phyloP scores from a whole-genome alignment of 2,888 invertebrate species.

The Craniophora ligustri region DNA sequence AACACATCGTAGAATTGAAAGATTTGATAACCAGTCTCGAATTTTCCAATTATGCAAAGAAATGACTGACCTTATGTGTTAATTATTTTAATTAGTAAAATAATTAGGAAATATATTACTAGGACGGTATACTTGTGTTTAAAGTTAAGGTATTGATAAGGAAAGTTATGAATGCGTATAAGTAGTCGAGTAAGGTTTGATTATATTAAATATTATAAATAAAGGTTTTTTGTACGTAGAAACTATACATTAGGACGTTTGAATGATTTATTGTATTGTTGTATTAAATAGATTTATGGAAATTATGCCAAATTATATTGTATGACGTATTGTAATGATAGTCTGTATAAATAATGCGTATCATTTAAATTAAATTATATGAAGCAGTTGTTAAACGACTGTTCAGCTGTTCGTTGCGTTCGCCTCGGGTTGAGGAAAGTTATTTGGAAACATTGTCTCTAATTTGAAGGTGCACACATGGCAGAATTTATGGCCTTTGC shows the following conservation, averaged over 20 bases:
- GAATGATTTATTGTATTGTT: constrained; percentile 52
- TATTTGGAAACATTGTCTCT: not conserved
- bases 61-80: constrained; percentile 81
- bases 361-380: constrained; percentile 41
- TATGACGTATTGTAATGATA: constrained; percentile 47
- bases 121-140: constrained; percentile 38
- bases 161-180: constrained; percentile 34
- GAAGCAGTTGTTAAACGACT: constrained; percentile 54
- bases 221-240: constrained; percentile 59
- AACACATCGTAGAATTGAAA: constrained; percentile 49
- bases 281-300: constrained; percentile 40
- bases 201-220: constrained; percentile 29
- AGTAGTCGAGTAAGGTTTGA: constrained; percentile 40
- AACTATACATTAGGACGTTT: constrained; percentile 49
- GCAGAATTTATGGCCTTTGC: no score
- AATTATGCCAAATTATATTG: constrained; percentile 58
- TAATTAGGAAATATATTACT: constrained; percentile 40
- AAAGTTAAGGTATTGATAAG: constrained; percentile 37
- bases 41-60: constrained; percentile 56
- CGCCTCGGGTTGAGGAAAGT: constrained; percentile 15
- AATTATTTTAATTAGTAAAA: constrained; percentile 73
- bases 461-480: no score
- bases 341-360: constrained; percentile 51
- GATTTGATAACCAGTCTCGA: constrained; percentile 55
- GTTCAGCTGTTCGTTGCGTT: constrained; percentile 25